phyloP scores from a whole-genome alignment of 2,797 vertebrate genomes.

The Acrossocheilus wenchowensis region DNA sequence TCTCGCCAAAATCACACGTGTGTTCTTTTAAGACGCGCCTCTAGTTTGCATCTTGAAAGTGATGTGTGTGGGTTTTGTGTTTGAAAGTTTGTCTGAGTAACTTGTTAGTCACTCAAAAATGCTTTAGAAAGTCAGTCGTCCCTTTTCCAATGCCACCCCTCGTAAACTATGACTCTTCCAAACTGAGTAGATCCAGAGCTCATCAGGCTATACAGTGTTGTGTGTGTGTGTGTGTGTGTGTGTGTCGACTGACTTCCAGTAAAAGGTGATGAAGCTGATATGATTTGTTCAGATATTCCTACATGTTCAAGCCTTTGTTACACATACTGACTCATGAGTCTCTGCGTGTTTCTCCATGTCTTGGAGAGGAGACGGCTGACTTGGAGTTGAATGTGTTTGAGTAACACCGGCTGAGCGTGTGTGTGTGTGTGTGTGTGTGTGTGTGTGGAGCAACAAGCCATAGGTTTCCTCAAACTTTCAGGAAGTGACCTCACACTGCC shows the following conservation, averaged over 20 bases:
- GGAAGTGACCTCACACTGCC: conserved; percentile 75
- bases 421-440: conserved; percentile 65
- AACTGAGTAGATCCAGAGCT: not conserved
- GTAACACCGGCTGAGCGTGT: conserved; percentile 31
- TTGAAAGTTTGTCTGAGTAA: conserved; percentile 40
- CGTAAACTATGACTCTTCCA: not conserved
- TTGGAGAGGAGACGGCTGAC: not conserved
- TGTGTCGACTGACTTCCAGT: conserved; percentile 48
- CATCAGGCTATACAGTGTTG: not conserved
- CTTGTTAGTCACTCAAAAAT: conserved; percentile 27
- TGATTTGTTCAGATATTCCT: conserved; percentile 13
- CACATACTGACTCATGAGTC: conserved; percentile 13
- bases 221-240: conserved; percentile 18
- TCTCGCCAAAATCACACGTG: not conserved
- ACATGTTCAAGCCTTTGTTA: not conserved
- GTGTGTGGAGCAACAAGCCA: conserved; percentile 56
- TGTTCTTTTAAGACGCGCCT: not conserved
- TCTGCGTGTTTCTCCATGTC: conserved; percentile 12
- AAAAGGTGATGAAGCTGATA: conserved; percentile 36
- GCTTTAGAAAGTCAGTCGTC: not conserved
- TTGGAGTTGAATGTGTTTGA: conserved; percentile 9
- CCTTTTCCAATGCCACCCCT: not conserved
- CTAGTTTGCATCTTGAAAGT: conserved; percentile 20
- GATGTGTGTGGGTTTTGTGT: conserved; percentile 11
- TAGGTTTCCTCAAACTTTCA: conserved; percentile 67